These are phyloP conservation scores for Heliornis fulica DNA, from an alignment of 2,113 vertebrate species.

Conservation along the genomic window DNA sequence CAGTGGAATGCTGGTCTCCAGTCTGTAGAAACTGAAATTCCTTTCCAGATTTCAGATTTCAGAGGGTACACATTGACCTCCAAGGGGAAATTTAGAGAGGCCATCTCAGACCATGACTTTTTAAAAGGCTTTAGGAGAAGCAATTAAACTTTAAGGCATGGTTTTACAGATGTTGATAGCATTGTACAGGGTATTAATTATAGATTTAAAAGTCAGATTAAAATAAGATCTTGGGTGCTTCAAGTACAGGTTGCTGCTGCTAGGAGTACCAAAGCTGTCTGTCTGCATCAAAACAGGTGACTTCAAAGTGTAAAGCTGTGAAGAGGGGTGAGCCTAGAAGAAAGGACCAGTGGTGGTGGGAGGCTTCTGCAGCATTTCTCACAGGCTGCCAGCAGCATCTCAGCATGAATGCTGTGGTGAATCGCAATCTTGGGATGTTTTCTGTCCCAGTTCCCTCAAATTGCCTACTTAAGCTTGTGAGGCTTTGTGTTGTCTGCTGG, in stretches of 20 bases:
- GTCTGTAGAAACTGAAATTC: neutral
- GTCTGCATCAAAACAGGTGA: neutral
- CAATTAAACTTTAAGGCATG: neutral
- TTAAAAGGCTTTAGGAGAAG: neutral
- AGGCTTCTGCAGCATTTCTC: neutral
- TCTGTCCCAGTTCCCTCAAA: neutral
- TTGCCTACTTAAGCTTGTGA: neutral
- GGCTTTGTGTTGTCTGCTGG: neutral
- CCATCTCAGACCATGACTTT: neutral
- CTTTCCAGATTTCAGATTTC: neutral
- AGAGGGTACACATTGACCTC: neutral
- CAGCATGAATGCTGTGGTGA: neutral
- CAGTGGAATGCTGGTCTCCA: neutral
- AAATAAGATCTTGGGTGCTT: neutral
- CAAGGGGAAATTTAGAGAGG: neutral
- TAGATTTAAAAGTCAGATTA: neutral
- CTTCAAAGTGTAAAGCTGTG: neutral
- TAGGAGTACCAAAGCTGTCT: neutral
- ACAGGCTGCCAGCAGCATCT: neutral
- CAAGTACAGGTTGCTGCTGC: neutral
- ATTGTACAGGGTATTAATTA: neutral
- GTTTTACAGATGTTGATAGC: neutral
- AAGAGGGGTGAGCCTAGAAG: neutral
- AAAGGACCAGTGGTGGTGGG: neutral
- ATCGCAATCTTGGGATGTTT: neutral